Evolutionary conservation across 2,888 invertebrate species (phyloP), one percentile per base, ranked within the genome.

Genomic region (Trichopria drosophilae): DNA sequence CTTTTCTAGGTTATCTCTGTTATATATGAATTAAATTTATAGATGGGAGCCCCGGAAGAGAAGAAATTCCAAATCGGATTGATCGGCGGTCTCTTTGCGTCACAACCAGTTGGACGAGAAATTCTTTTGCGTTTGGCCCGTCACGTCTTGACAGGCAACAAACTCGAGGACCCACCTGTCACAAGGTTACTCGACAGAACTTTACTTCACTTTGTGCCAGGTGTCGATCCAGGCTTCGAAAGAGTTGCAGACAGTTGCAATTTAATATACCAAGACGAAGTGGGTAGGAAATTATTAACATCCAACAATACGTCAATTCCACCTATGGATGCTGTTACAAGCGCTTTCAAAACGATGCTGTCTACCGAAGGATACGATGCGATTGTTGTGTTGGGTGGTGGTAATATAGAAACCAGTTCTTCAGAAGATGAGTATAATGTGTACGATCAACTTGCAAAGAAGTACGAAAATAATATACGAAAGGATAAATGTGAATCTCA

Each of bases 31-130:
- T 45, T 22, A 29, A 39, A 19, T 50, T 45, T 39, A 29, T 67
- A 90, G 89, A 79, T 87, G 54, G 88, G 88, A 0, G 80, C 83
- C 1, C 85, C 88, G 1, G 89, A 90, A 65, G 91, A 92, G 70
- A 81, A 79, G 2, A 93, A 93, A 76, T 86, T 90, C 66, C 89
- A 90, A 67, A 81, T 95, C 12, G 86, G 88, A 0, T 73, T 95
- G n/a, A 77, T 92, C 20, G 93, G 94, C 54, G 91, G 92, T 43
- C 73, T 93, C 41, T 90, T 86, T 69, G 87, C 84, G 0, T 84
- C 87, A 0, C 88, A 94, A 67, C 90, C 91, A 0, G 77, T 90
- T 12, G 93, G 93, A 0, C 83, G 93, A 44, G 95, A 96, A 75
- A 79, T 96, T 51, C 76, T 88, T 1, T 67, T 93, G 0, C 86